Conservation (phyloP, 2,113 vertebrate species). For the Arizona elegans region DNA sequence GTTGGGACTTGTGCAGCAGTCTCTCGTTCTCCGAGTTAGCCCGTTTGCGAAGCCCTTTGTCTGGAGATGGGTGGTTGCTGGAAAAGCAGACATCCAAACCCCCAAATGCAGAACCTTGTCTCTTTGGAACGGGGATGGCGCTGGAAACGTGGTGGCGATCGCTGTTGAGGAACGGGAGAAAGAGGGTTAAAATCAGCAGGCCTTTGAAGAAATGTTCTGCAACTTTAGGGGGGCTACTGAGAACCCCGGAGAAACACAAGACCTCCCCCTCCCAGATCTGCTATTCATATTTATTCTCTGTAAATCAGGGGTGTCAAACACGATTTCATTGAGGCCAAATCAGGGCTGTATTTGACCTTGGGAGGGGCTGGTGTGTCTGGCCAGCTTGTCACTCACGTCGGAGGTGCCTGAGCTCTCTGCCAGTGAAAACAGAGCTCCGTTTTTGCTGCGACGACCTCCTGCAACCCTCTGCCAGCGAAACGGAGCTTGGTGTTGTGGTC, state of each 20-base stretch:
- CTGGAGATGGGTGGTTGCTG: slow-evolving; percentile 78
- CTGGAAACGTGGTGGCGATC: slow-evolving; percentile 87
- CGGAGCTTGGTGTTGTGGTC: no score
- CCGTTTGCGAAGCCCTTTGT: slow-evolving; percentile 81
- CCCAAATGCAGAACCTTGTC: slow-evolving; percentile 77
- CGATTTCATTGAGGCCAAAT: no score
- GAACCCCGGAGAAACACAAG: not conserved
- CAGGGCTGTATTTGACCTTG: no score
- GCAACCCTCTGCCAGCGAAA: no score
- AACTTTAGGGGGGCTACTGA: not conserved
- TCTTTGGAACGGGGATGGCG: slow-evolving; percentile 87
- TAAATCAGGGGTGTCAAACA: no score
- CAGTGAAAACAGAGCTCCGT: no score
- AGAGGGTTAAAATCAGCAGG: not conserved
- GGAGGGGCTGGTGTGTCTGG: no score
- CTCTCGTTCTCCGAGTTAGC: slow-evolving; percentile 83
- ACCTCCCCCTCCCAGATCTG: not conserved
- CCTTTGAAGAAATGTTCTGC: not conserved
- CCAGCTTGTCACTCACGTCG: no score
- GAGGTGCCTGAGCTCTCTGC: no score
- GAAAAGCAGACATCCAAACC: slow-evolving; percentile 73
- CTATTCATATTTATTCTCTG: not conserved
- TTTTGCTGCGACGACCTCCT: no score
- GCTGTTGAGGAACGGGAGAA: slow-evolving; percentile 64
- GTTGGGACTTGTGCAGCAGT: slow-evolving; percentile 77